These are phyloP conservation scores for Forbesichthys papilliferus DNA, from an alignment of 2,113 vertebrate genomes.

Conservation along the genomic window DNA sequence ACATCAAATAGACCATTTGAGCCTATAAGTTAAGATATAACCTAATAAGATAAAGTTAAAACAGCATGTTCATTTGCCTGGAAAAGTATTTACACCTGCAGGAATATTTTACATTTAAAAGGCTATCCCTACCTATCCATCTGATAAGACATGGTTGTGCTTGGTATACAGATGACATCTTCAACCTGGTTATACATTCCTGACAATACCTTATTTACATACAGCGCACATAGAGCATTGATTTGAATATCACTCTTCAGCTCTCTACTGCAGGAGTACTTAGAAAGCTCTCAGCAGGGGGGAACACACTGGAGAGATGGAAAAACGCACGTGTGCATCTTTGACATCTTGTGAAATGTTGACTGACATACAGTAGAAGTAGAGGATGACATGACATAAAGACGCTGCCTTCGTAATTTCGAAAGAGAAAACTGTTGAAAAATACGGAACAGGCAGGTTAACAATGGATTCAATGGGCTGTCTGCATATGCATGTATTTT, in stretches of 20 bases:
- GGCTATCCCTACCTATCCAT: constrained; percentile 10
- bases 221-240: constrained; percentile 45
- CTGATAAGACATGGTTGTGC: constrained; percentile 20
- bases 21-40: background rate
- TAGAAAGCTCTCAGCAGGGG: constrained; percentile 60
- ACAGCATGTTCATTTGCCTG: background rate
- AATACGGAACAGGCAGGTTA: background rate
- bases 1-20: constrained; percentile 35
- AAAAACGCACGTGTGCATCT: constrained; percentile 33
- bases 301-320: constrained; percentile 37
- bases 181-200: constrained; percentile 52
- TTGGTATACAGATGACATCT: constrained; percentile 13
- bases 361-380: constrained; percentile 19
- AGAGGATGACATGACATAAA: background rate
- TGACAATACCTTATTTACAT: constrained; percentile 64
- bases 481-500: background rate
- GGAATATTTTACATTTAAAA: constrained; percentile 21
- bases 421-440: background rate
- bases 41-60: too few species aligned
- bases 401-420: background rate
- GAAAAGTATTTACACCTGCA: too few species aligned
- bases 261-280: constrained; percentile 50
- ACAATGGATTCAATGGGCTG: background rate
- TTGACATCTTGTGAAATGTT: constrained; percentile 25
- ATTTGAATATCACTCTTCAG: constrained; percentile 63